Conservation (phyloP, 2,797 vertebrate species). For the Tragopan temminckii region DNA sequence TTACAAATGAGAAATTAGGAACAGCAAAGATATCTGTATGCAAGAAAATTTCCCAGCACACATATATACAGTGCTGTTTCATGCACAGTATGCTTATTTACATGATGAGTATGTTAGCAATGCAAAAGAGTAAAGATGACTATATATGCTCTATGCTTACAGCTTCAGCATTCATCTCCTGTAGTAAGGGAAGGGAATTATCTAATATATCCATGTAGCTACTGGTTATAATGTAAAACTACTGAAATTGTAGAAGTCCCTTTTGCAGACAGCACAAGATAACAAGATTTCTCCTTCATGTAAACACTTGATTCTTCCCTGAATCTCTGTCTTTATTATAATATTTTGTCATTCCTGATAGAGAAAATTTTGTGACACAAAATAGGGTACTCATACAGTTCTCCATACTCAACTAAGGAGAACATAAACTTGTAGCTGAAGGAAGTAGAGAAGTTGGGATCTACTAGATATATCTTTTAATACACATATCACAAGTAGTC, state of each 20-base stretch:
- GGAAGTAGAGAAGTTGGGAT: neutral
- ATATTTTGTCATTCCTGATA: neutral
- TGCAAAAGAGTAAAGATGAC: neutral
- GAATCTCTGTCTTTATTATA: neutral
- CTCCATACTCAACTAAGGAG: neutral
- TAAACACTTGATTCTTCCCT: neutral
- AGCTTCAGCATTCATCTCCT: neutral
- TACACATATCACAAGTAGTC: neutral
- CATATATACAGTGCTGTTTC: neutral
- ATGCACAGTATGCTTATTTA: neutral
- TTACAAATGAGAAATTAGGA: neutral
- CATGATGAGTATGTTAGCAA: neutral
- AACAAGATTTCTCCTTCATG: neutral
- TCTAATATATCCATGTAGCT: neutral
- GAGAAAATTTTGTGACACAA: neutral
- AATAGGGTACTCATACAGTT: neutral
- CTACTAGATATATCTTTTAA: neutral
- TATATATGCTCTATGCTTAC: neutral
- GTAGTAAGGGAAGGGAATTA: neutral
- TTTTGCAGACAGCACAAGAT: neutral
- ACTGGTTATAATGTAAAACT: neutral
- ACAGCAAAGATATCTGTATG: neutral
- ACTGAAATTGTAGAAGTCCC: neutral
- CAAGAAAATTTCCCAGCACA: neutral
- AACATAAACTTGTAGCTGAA: neutral